Evolutionary conservation across 1,140 invertebrate genomes (phyloP).

Genomic region (Meteorus sp.): DNA sequence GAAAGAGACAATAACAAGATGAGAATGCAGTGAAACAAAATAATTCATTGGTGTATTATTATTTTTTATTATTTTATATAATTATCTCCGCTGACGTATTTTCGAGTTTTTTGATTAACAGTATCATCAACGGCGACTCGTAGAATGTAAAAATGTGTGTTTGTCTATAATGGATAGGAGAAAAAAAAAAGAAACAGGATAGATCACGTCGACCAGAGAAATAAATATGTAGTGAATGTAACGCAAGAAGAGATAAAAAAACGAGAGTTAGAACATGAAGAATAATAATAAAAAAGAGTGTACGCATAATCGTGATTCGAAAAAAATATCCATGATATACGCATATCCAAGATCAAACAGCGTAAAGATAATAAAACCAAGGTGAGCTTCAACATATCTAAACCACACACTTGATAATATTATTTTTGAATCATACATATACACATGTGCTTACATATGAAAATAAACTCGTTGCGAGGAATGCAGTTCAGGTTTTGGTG

Average conservation of each 20-base stretch:
- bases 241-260: too few species aligned
- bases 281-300: neutral
- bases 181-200: neutral
- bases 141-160: neutral
- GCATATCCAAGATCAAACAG: neutral
- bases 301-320: slow-evolving; percentile 7
- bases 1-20: neutral
- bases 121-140: slow-evolving; percentile 10
- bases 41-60: too few species aligned
- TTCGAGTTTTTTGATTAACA: neutral
- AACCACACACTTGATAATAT: too few species aligned
- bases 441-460: too few species aligned
- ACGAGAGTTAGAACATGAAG: neutral
- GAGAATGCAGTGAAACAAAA: neutral
- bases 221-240: too few species aligned
- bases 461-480: too few species aligned
- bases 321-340: neutral
- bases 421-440: too few species aligned
- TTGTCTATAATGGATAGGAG: neutral
- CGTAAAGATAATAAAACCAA: neutral
- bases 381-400: neutral
- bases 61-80: slow-evolving; percentile 6
- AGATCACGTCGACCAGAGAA: too few species aligned
- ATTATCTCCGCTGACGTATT: neutral
- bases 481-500: too few species aligned